phyloP scores from a whole-genome alignment of 2,797 vertebrate species.

The Chelidonichthys spinosus region DNA sequence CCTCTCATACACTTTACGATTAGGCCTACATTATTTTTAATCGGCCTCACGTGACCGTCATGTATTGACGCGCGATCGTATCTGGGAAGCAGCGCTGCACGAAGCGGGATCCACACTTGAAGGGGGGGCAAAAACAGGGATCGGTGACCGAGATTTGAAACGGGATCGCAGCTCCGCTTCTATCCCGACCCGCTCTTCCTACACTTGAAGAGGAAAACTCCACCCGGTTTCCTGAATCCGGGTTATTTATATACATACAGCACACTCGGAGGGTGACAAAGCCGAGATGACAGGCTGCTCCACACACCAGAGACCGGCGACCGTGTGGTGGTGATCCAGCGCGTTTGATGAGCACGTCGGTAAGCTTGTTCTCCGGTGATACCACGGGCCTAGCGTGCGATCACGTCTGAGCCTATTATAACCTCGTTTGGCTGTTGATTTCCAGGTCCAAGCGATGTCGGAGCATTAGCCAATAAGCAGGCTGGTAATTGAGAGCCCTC shows the following conservation, averaged over 20 bases:
- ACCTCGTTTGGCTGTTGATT: slow-evolving; percentile 10
- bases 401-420: background rate
- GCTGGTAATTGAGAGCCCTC: slow-evolving; percentile 34
- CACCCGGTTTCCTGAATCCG: slow-evolving; percentile 36
- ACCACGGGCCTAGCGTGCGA: background rate
- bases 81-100: slow-evolving; percentile 25
- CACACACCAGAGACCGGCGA: slow-evolving; percentile 44
- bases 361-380: slow-evolving; percentile 52
- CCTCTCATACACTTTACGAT: slow-evolving; percentile 68
- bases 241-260: background rate
- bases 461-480: slow-evolving; percentile 39
- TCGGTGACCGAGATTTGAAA: slow-evolving; percentile 65
- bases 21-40: slow-evolving; percentile 55
- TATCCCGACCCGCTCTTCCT: slow-evolving; percentile 18
- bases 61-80: slow-evolving; percentile 41
- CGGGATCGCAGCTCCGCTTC: slow-evolving; percentile 48
- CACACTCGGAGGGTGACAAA: slow-evolving; percentile 32
- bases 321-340: slow-evolving; percentile 41
- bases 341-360: slow-evolving; percentile 70
- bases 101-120: slow-evolving; percentile 47
- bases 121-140: background rate
- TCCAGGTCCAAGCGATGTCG: background rate
- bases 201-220: slow-evolving; percentile 25
- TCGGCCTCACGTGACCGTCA: slow-evolving; percentile 47
- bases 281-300: slow-evolving; percentile 58